Conservation (phyloP, 2,888 invertebrate genomes). For the Eremobia ochroleuca region DNA sequence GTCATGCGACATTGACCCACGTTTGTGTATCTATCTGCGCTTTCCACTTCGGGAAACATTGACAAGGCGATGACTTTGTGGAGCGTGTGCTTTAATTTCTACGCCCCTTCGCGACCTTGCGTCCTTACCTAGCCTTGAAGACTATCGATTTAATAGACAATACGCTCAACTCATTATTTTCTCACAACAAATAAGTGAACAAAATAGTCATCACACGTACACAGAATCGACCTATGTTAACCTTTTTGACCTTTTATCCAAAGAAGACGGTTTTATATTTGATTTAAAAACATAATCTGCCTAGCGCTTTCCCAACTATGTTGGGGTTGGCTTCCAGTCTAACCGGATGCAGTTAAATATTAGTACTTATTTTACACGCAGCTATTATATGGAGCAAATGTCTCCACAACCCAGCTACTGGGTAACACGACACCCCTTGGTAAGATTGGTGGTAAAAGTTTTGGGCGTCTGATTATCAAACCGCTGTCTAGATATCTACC, state of each 20-base stretch:
- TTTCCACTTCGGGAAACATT: not conserved
- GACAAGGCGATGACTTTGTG: not conserved
- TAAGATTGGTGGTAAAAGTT: not conserved
- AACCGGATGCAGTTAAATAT: not conserved
- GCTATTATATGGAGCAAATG: not conserved
- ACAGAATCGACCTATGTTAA: not conserved
- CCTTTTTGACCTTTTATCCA: not conserved
- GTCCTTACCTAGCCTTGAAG: conserved; percentile 16
- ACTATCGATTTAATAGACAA: conserved; percentile 30
- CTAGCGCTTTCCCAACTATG: not conserved
- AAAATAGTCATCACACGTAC: conserved; percentile 9
- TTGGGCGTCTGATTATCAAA: not conserved
- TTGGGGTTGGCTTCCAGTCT: not conserved
- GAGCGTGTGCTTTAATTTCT: conserved; percentile 8
- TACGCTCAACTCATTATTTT: conserved; percentile 5
- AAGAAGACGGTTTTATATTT: not conserved
- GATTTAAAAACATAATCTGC: not conserved
- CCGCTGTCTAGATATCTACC: not conserved
- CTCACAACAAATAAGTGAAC: not conserved
- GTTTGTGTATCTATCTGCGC: not conserved
- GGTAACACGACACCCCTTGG: not conserved
- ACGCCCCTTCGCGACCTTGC: not conserved
- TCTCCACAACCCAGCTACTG: too few species aligned
- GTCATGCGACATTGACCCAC: not conserved
- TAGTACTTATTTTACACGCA: not conserved